A percentile compares a stretch with the other conserved stretches of the same genome.
phyloP scores from a whole-genome alignment of 1,140 invertebrate species.

The Watersipora subatra region DNA sequence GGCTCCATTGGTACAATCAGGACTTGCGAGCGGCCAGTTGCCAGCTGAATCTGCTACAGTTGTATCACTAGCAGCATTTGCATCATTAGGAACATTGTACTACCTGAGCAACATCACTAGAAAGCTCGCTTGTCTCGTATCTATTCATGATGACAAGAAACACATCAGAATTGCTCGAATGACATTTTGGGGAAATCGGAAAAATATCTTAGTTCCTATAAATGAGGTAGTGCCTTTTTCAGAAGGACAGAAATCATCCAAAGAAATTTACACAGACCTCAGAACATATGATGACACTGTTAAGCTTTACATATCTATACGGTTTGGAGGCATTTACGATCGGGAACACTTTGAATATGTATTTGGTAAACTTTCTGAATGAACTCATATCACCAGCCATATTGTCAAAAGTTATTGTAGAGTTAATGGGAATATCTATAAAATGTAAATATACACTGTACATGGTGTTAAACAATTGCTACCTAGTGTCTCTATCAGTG shows the following conservation, averaged over 20 bases:
- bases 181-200: background rate
- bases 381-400: too few relatives aligned
- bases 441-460: too few relatives aligned
- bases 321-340: background rate
- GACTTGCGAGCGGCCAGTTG: background rate
- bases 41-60: background rate
- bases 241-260: background rate
- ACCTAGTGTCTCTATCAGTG: too few relatives aligned
- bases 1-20: background rate
- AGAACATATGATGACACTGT: background rate
- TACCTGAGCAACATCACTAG: background rate
- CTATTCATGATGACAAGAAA: background rate
- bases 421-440: too few relatives aligned
- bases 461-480: too few relatives aligned
- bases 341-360: background rate
- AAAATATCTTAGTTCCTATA: background rate
- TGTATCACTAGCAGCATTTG: background rate
- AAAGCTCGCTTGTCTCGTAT: background rate
- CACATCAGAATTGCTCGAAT: background rate
- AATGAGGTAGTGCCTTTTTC: background rate
- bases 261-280: background rate
- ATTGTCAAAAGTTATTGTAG: too few relatives aligned
- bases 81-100: background rate
- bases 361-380: background rate
- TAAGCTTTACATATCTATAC: background rate